Evolutionary conservation across 1,140 invertebrate genomes (phyloP), one percentile per base, ranked within the genome.

Genomic region (Scaptomyza pallida): DNA sequence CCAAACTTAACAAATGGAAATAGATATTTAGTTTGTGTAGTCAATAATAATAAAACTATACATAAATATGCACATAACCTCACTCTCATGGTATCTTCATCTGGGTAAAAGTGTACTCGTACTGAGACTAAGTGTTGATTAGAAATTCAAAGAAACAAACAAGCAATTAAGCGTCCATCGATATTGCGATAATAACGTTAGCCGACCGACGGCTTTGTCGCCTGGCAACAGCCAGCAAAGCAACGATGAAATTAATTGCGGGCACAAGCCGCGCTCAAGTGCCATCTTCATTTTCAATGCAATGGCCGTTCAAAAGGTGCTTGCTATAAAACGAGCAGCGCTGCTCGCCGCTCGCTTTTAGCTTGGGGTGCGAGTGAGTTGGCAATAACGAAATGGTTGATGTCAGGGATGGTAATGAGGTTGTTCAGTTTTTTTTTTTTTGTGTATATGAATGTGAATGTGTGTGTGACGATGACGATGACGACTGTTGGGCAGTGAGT

Each of bases 401-500:
- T 69, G 65, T n/a, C n/a, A 47, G 67, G 67, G 60, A 70, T 70
- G 67, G 67, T 64, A 70, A 56, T 56, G 67, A 70, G 60, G 33
- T 60, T 52, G 26, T 43, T 43, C 47, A 21, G 37, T 6, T 3
- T 37, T 5, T 51, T 17, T 21, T 19, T 13, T 12, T 4, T n/a
- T 17, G 9, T 47, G 10, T 12, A 15, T n/a, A 6, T 13, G 13
- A 16, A 10, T 15, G 16, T 37, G 33, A 15, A 26, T 15, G 13
- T 41, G 33, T 40, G 15, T 75, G 41, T 19, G 33, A 3, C 5
- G 3, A 26, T 5, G 23, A 26, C 6, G 23, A 26, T 30, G 26
- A 37, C n/a, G 21, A 51, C 75, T 78, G 78, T n/a, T 78, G 61
- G 60, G 72, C 72, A 73, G 62, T 69, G 26, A 37, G 33, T 37